Base-by-base conservation (phyloP, 2,888 invertebrate genomes). In the Rotaria socialis region DNA sequence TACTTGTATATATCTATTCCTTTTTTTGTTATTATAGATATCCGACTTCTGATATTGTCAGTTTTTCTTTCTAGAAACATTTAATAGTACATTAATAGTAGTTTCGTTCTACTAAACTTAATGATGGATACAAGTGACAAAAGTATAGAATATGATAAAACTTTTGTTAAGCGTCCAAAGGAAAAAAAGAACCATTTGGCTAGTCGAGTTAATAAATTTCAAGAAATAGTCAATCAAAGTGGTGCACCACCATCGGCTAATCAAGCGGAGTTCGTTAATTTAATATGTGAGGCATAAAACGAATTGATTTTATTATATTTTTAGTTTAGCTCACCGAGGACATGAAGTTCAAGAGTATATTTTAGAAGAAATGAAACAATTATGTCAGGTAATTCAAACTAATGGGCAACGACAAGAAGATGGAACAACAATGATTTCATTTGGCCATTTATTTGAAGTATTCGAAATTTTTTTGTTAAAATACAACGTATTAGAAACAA, bases 301-400 rank as follows among this genome's bases (percentile, higher is more conserved):
- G 11, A 58, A 8, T 0, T 2, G 16, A 58, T n/a, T 1, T 24
- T 14, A 35, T n/a, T 3, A 27, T 67, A 19, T 10, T 27, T 35
- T 2, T 67, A 67, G 67, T 67, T 35, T 27, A 27, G 67, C 27
- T 22, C 67, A 67, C 27, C 35, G 27, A 4, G 67, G n/a, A 35
- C n/a, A 67, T 0, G 35, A 67, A 16, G 27, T 67, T 67, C 67
- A 67, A 67, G 67, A 67, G 19, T 27, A 67, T 10, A 11, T 67
- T 16, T 24, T 67, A 27, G 67, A 67, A 67, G 67, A 67, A 67
- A 67, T 67, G 35, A 67, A 67, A 67, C 67, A 67, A 35, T 67
- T 67, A 67, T 67, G 67, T 67, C 22, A 27, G 8, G 22, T 67
- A 5, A 67, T 27, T 67, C 27, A 67, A 67, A 35, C 5, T 6